phyloP scores from a whole-genome alignment of 2,888 invertebrate species.

The Candidula unifasciata region DNA sequence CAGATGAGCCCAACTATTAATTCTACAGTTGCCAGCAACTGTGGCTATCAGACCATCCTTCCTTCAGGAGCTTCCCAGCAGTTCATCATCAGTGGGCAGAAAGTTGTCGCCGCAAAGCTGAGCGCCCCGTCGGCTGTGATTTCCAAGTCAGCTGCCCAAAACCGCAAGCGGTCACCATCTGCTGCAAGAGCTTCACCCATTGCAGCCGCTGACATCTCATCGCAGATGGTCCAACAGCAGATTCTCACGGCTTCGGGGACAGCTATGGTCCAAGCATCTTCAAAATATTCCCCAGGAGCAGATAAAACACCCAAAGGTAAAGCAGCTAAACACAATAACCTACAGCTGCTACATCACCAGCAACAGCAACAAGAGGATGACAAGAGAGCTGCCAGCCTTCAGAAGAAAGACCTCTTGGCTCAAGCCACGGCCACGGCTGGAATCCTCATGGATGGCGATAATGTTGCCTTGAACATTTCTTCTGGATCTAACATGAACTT shows the following conservation, averaged over 20 bases:
- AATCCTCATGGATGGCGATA: constrained; percentile 47
- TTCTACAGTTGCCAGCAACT: background rate
- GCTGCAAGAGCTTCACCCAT: constrained; percentile 44
- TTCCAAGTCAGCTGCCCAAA: constrained; percentile 31
- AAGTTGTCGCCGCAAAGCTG: constrained; percentile 34
- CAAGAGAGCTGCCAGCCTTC: background rate
- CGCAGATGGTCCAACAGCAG: constrained; percentile 32
- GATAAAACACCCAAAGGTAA: constrained; percentile 39
- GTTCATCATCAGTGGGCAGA: constrained; percentile 44
- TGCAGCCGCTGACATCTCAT: constrained; percentile 35
- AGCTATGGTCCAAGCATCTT: constrained; percentile 28
- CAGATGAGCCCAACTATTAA: constrained; percentile 36
- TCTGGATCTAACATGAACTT: constrained; percentile 43
- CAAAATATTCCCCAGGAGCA: background rate
- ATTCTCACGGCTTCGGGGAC: constrained; percentile 16
- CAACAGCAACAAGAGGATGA: constrained; percentile 38
- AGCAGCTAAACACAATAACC: constrained; percentile 23
- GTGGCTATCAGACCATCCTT: constrained; percentile 40
- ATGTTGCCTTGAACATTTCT: constrained; percentile 34
- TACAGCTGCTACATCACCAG: background rate
- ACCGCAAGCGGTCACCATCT: constrained; percentile 43
- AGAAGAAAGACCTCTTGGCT: constrained; percentile 47
- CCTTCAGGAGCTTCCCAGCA: constrained; percentile 38
- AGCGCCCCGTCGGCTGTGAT: constrained; percentile 5
- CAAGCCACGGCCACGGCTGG: constrained; percentile 51